Evolutionary conservation across 2,113 vertebrate genomes (phyloP), one percentile per base, ranked within the genome.

Genomic region (Crypturellus undulatus): DNA sequence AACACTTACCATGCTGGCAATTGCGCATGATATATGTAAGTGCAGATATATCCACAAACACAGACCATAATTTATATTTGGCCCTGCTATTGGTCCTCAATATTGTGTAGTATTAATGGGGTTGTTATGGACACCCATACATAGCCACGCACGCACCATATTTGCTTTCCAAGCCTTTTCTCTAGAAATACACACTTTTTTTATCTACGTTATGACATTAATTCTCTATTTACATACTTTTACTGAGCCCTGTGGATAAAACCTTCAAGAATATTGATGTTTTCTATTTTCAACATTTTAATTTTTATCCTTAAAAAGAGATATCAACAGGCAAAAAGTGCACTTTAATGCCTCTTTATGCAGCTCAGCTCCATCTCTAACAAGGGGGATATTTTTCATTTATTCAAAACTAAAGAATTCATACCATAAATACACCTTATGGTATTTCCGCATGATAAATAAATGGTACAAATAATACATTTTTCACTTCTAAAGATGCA

Each of bases 211-310:
- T 73, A 65, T 73, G 71, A 18, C 59, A 67, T 88, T 93, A 92
- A 81, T 90, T 89, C 51, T 94, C 86, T 47, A 36, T 76, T 92
- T 92, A 30, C 79, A 47, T 92, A 75, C 26, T 78, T 72, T 45
- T 93, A 77, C 65, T 86, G 89, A 94, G 83, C 69, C 77, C 51
- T 80, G 75, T 90, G 77, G 69, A 84, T 89, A 87, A 84, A 89
- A 84, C 69, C 69, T 96, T 93, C 80, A 93, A 92, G 69, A 86
- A 75, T 90, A 96, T 81, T 3, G 32, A 95, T 92, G 86, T 22
- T 89, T 93, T 81, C 40, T 88, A 56, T 81, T 96, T 92, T 42
- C 69, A 84, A 43, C 19, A 51, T 77, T 86, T 90, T 92, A 67
- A 92, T 92, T 92, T 94, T 65, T 71, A 28, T 68, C 69, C 51